Evolutionary conservation across 1,140 invertebrate genomes (phyloP), one percentile per base, ranked within the genome.

Genomic region (Drosophila rufa): DNA sequence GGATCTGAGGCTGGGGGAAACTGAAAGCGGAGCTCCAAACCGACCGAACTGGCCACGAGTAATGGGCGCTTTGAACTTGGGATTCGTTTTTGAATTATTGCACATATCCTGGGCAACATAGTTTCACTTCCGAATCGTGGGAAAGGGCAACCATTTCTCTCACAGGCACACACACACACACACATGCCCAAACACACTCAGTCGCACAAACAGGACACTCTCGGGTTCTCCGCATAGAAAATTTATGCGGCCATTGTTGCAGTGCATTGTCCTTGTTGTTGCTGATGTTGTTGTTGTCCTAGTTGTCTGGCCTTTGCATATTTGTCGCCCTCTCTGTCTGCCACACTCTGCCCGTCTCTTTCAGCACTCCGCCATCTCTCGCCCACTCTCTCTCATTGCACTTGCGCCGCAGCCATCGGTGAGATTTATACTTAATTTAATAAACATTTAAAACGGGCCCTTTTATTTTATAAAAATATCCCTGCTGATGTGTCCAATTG

Each of bases 61-160:
- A 91, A 92, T 92, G 91, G 91, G 71, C 79, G 86, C 91, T 92
- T 92, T 92, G 91, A 92, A 92, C 91, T 92, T 92, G 91, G 90
- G 91, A 92, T 83, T 91, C 73, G 69, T 75, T 86, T 92, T 92
- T 89, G 91, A 92, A 89, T 92, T 92, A 92, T 92, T 87, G 76
- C 80, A 82, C 81, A 81, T 84, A 85, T 92, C 78, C 79, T 85
- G 81, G 79, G 80, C 82, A 87, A 89, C 89, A 91, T 91, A 91
- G 89, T 91, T 91, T 91, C 83, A 91, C 89, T 91, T 91, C 89
- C 89, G 81, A 77, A 77, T 82, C 71, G 78, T 73, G 74, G 74
- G 60, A 58, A 75, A 75, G 71, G 82, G 83, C 83, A 76, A 73
- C 67, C 80, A 87, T 86, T 79, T 74, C 65, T 61, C 59, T 70